Evolutionary conservation across 2,888 invertebrate species (phyloP), one percentile per base, ranked within the genome.

Genomic region (Drosophila barbarae): DNA sequence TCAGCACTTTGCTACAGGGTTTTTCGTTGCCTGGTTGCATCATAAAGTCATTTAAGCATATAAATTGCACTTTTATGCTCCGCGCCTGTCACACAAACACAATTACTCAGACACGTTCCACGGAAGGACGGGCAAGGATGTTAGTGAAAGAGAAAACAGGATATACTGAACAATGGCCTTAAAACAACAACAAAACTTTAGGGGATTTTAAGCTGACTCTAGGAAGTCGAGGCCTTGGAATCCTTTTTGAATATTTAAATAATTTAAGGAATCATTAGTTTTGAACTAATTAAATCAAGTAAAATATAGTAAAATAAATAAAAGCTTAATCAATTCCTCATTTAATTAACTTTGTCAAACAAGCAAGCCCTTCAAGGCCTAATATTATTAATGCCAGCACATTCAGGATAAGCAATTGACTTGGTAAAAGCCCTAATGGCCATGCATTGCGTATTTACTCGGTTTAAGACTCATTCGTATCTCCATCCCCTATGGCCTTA

Each of bases 1-100:
- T 44, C 46, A 65, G 51, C 41, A 65, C 39, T 64, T 44, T 52
- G 32, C 34, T 26, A n/a, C 32, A 9, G 49, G 38, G 35, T 56
- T 55, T 30, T 44, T 13, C 30, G 38, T 32, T 46, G 44, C 59
- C 59, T 61, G 30, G 57, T 52, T 72, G 65, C 72, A 76, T 80
- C 80, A 81, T 83, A 83, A 81, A 81, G 80, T 80, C 80, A 81
- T 83, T 83, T 80, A 73, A 81, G 80, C 83, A 83, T 83, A 81
- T 80, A 83, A 83, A 83, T 81, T 81, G 80, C 77, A 83, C 72
- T 81, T 80, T 83, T 77, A 76, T 78, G 68, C 72, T 72, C 61
- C 56, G 69, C 69, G 66, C 75, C 71, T 76, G 76, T 76, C 76
- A 54, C 69, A 61, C 69, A 75, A 59, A 79, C 72, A 71, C 71